Percentiles rank a stretch among this genome's conserved stretches.
Evolutionary conservation across 2,888 invertebrate genomes (phyloP).

Genomic region (Tenthredo mesomela): DNA sequence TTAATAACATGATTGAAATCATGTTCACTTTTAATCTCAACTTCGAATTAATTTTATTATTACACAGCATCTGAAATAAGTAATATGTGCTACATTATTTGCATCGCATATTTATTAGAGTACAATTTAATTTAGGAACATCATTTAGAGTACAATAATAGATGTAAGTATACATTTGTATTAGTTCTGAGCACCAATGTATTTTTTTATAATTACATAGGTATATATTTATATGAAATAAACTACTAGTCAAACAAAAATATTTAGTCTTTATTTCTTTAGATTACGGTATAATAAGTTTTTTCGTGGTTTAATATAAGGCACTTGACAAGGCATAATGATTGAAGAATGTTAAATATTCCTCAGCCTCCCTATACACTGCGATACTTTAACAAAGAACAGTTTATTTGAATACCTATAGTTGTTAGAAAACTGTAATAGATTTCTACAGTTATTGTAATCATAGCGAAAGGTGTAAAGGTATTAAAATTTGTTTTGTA

Average conservation of each 20-base stretch:
- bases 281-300: background rate
- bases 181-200: slow-evolving; percentile 14
- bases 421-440: background rate
- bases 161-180: background rate
- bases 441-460: background rate
- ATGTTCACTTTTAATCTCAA: background rate
- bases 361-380: background rate
- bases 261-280: background rate
- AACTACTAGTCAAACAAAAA: background rate
- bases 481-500: background rate
- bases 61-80: background rate
- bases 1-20: background rate
- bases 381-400: background rate
- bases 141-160: background rate
- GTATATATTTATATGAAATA: background rate
- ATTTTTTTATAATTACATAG: background rate
- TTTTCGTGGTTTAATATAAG: background rate
- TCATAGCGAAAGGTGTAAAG: background rate
- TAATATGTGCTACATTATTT: slow-evolving; percentile 13
- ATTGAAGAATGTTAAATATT: background rate
- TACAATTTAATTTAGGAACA: slow-evolving; percentile 9
- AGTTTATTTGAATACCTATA: background rate
- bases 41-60: background rate
- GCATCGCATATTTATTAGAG: background rate
- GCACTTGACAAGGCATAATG: background rate